Conservation (phyloP, 2,888 invertebrate species). For the Parnassius orleans region DNA sequence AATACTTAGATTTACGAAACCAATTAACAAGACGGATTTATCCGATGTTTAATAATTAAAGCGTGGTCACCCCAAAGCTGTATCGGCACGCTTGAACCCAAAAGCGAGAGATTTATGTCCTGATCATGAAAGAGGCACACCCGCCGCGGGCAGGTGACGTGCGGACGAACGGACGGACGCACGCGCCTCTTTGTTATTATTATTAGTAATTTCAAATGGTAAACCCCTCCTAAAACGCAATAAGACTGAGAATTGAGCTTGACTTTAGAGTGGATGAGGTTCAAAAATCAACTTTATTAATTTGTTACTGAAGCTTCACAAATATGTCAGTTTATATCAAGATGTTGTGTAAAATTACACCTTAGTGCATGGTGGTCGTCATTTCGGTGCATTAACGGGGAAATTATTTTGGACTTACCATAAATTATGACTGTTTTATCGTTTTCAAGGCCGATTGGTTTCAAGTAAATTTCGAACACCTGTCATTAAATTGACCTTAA, state of each 20-base stretch:
- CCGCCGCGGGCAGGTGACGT: conserved; percentile 63
- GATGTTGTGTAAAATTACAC: background rate
- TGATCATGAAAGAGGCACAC: conserved; percentile 50
- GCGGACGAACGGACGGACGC: conserved; percentile 37
- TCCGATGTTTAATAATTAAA: background rate
- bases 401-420: too few relatives aligned
- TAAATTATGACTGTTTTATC: too few relatives aligned
- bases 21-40: too few relatives aligned
- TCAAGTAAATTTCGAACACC: too few relatives aligned
- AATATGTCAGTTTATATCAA: background rate
- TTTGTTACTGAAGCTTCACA: background rate
- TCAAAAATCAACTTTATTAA: conserved; percentile 8
- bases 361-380: background rate
- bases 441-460: too few relatives aligned
- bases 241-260: background rate
- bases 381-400: background rate
- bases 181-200: conserved; percentile 48
- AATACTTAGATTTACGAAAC: too few relatives aligned
- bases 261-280: background rate
- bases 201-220: conserved; percentile 26
- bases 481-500: too few relatives aligned
- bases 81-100: conserved; percentile 46
- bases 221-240: conserved; percentile 9
- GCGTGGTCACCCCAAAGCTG: conserved; percentile 32
- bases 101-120: conserved; percentile 48